Conservation (phyloP, 2,888 invertebrate genomes). For the Siphonodentalium dalli region DNA sequence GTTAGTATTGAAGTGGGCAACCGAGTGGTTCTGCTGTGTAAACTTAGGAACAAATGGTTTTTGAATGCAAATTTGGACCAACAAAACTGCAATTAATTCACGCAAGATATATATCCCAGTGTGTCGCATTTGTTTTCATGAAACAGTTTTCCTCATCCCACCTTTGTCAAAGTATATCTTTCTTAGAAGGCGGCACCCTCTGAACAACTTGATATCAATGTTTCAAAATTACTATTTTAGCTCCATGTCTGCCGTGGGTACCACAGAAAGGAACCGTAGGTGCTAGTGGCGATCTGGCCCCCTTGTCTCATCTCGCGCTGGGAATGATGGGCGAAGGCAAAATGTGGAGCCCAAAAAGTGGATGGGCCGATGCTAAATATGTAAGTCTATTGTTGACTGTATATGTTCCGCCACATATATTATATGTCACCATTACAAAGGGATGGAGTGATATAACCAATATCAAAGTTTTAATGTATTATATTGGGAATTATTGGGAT, state of each 20-base stretch:
- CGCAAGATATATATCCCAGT: background rate
- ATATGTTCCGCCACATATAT: too few relatives aligned
- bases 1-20: too few relatives aligned
- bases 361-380: slow-evolving; percentile 72
- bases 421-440: too few relatives aligned
- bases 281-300: slow-evolving; percentile 75
- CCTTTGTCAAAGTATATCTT: background rate
- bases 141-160: background rate
- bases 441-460: too few relatives aligned
- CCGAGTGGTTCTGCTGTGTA: too few relatives aligned
- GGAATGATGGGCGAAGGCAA: slow-evolving; percentile 75
- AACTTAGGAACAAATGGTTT: too few relatives aligned
- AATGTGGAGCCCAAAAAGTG: slow-evolving; percentile 74
- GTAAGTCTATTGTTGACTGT: too few relatives aligned
- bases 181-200: background rate
- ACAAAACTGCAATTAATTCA: too few relatives aligned
- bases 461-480: too few relatives aligned
- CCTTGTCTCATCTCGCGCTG: slow-evolving; percentile 73
- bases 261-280: slow-evolving; percentile 77
- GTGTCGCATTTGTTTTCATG: background rate
- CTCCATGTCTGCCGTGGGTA: slow-evolving; percentile 73
- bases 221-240: slow-evolving; percentile 59
- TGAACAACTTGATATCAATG: background rate
- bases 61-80: too few relatives aligned
- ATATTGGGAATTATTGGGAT: too few relatives aligned